phyloP scores from a whole-genome alignment of 2,797 vertebrate genomes.

The Bryconaethiops microstoma region DNA sequence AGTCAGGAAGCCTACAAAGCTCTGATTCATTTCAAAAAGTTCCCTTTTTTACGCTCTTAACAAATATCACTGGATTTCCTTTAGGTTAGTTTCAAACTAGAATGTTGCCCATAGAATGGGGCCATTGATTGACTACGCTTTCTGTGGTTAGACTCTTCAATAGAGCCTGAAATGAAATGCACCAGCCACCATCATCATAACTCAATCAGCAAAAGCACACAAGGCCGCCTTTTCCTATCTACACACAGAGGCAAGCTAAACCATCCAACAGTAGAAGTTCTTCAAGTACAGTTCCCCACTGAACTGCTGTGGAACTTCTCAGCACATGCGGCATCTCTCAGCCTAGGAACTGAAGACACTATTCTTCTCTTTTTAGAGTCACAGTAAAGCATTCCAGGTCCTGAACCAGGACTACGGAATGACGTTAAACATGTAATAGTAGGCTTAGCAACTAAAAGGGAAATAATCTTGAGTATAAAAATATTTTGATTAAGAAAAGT shows the following conservation, averaged over 20 bases:
- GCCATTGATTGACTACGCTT: background rate
- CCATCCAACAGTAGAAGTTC: background rate
- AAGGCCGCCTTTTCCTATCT: background rate
- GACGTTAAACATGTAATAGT: too few relatives aligned
- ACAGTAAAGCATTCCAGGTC: too few relatives aligned
- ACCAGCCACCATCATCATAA: background rate
- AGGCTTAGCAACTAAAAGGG: too few relatives aligned
- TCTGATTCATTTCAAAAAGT: background rate
- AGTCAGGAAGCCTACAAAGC: constrained; percentile 5
- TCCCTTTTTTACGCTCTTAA: background rate
- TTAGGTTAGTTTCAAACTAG: background rate
- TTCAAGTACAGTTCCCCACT: background rate
- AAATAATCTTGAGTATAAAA: too few relatives aligned
- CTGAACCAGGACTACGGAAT: too few relatives aligned
- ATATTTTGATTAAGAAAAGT: too few relatives aligned
- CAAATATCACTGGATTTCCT: background rate
- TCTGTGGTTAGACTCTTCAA: too few relatives aligned
- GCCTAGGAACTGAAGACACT: background rate
- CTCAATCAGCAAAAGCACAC: background rate
- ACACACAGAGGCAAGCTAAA: background rate
- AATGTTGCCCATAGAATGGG: background rate
- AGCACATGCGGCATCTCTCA: background rate
- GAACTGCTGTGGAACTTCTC: background rate
- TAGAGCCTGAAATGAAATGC: background rate
- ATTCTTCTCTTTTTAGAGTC: background rate